Base-by-base conservation (phyloP, 2,797 vertebrate genomes). In the Poliocrania exsul region DNA sequence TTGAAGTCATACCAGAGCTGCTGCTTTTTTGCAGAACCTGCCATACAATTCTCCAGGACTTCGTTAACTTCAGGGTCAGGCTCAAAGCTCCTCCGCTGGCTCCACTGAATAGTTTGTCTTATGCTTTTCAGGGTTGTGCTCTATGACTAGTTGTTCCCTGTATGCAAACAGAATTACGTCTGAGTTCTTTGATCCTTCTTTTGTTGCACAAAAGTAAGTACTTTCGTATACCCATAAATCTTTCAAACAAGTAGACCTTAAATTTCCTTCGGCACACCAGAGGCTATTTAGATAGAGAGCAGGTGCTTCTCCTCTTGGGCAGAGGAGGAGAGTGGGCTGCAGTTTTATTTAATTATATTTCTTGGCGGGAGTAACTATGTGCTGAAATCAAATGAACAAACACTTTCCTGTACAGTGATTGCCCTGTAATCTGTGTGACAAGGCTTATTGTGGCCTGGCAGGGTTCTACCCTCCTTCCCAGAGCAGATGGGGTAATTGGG, bases 171-270 rank as follows among this genome's bases (percentile, higher is more conserved):
- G 98, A 96, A 99, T 99, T 96, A 99, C 99, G 12, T 98, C 98
- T 3, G 99, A 99, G 94, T 99, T 99, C 98, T 99, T 99, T 91
- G 98, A 99, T 92, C 99, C 99, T 33, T 97, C 98, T 96, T 99
- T 93, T 97, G 71, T 99, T 88, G 98, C 98, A 86, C 99, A 99
- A 97, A 99, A 99, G 99, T 99, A 98, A 98, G 99, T 98, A 86
- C 54, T 90, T 67, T 92, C 93, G 81, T 94, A 67, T 71, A 86
- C 71, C 74, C 37, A 14, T 87, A 42, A 88, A 80, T 86, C 84
- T 89, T 87, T 88, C 66, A 35, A 66, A 92, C 49, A 71, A 85
- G 62, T 86, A 91, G 56, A 72, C 66, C 47, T 88, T 81, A 69
- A 11, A 4, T 81, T 95, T 82, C 38, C 11, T 67, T 28, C 26